These are phyloP conservation scores for Syritta pipiens DNA, from an alignment of 2,888 invertebrate genomes.

Conservation along the genomic window DNA sequence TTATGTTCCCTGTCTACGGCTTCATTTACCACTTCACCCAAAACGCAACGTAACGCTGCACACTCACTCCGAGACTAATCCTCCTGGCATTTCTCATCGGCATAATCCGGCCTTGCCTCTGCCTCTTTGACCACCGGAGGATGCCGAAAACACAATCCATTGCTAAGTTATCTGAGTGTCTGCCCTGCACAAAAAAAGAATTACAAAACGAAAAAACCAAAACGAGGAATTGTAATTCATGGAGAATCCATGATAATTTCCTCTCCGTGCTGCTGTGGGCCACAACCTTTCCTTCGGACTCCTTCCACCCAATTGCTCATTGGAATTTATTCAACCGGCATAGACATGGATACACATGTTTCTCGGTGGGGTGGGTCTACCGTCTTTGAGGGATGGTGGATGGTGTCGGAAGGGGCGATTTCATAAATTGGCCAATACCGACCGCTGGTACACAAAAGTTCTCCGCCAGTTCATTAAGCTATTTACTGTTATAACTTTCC, in stretches of 20 bases:
- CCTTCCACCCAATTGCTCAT: constrained; percentile 40
- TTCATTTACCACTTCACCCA: constrained; percentile 31
- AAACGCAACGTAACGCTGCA: constrained; percentile 4
- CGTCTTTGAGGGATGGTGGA: not conserved
- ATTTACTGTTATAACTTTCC: constrained; percentile 60
- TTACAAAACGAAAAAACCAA: too few relatives aligned
- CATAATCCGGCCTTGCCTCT: constrained; percentile 44
- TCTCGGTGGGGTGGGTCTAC: constrained; percentile 35
- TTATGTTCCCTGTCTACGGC: constrained; percentile 42
- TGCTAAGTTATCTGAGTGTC: constrained; percentile 33
- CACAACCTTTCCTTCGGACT: not conserved
- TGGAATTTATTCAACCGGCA: constrained; percentile 39
- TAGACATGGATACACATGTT: constrained; percentile 45
- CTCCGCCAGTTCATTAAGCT: constrained; percentile 62
- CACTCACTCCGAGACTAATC: constrained; percentile 48
- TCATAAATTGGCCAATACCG: constrained; percentile 60
- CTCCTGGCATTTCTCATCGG: constrained; percentile 41
- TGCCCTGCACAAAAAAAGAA: constrained; percentile 38
- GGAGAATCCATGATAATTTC: constrained; percentile 59
- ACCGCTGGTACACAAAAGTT: constrained; percentile 43
- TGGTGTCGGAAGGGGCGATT: constrained; percentile 13
- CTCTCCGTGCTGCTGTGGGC: constrained; percentile 4
- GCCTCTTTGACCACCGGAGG: constrained; percentile 19
- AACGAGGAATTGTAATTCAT: constrained; percentile 53
- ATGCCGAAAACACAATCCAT: constrained; percentile 50